phyloP scores from a whole-genome alignment of 2,888 invertebrate species.

The Mesorhabditis belari region DNA sequence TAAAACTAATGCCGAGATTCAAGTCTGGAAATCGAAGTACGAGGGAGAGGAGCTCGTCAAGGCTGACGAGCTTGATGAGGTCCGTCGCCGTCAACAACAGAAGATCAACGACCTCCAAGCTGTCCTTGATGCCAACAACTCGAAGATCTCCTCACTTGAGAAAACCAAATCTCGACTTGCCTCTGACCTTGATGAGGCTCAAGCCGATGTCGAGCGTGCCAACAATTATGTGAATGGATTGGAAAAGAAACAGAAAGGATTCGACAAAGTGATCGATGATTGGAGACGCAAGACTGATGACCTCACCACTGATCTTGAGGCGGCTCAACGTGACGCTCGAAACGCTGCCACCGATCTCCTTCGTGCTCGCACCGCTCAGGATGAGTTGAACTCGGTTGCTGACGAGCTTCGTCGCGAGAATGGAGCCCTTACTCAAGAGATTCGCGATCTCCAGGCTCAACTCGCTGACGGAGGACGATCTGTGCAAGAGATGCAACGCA shows the following conservation, averaged over 20 bases:
- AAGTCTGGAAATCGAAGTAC: conserved; percentile 75
- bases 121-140: conserved; percentile 92
- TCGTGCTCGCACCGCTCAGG: conserved; percentile 74
- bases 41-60: conserved; percentile 88
- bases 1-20: conserved; percentile 78
- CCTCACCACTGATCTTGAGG: conserved; percentile 90
- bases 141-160: conserved; percentile 90
- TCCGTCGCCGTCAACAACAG: conserved; percentile 67
- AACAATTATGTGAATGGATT: conserved; percentile 61
- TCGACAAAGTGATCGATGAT: conserved; percentile 99
- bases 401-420: conserved; percentile 90
- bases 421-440: conserved; percentile 96
- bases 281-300: conserved; percentile 80
- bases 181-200: conserved; percentile 91
- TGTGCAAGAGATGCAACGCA: conserved; percentile 98
- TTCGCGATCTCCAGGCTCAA: conserved; percentile 98
- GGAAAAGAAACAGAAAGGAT: conserved; percentile 99
- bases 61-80: conserved; percentile 51
- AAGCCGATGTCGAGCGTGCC: conserved; percentile 51
- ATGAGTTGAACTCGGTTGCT: conserved; percentile 46
- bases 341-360: conserved; percentile 99
- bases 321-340: conserved; percentile 97
- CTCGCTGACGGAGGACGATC: conserved; percentile 84
- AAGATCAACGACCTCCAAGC: conserved; percentile 94
- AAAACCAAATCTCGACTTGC: conserved; percentile 94